Base-by-base conservation (phyloP, 2,113 vertebrate genomes). In the Micronisus gabar region DNA sequence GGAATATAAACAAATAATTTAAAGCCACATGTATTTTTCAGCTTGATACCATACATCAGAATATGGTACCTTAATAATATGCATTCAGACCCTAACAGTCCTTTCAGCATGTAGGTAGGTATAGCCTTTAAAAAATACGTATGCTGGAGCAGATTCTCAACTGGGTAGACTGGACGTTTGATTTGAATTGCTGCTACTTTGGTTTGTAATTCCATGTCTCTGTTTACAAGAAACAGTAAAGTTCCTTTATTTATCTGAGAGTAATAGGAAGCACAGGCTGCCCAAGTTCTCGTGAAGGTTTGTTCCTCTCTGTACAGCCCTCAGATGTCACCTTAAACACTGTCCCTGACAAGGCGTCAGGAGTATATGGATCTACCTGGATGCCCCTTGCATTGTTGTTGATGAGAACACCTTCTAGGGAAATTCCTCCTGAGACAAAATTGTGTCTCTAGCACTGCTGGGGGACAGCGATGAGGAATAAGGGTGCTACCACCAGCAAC, bases 1-100 rank as follows among this genome's bases (percentile, higher is more conserved):
- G 29, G 27, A 74, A 95, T 92, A 94, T 15, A 79, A 97, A 93
- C 29, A 95, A 76, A 85, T 59, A 92, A 34, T 59, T 86, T 94
- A 75, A 95, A 87, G 22, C 45, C 55, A 84, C 11, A 63, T 23
- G 61, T 47, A 67, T 90, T 91, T 93, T 48, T 78, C 74, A 76
- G 58, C 55, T 88, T 73, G 5, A 48, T 48, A 83, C 41, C 25
- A 66, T 74, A 81, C 4, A 3, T 61, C 27, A 45, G 32, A 30
- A 34, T 75, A 18, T 18, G 25, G 21, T 71, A 27, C 48, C 38
- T 88, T 79, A 81, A 71, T 38, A 63, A n/a, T 45, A 63, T 8
- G 4, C 79, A 65, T 75, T 90, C 61, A 91, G 41, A 87, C 23
- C 19, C 32, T 50, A 76, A 38, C 11, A 85, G 40, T 73, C 48